Evolutionary conservation across 2,888 invertebrate genomes (phyloP), one percentile per base, ranked within the genome.

Genomic region (Ecdyonurus torrentis): DNA sequence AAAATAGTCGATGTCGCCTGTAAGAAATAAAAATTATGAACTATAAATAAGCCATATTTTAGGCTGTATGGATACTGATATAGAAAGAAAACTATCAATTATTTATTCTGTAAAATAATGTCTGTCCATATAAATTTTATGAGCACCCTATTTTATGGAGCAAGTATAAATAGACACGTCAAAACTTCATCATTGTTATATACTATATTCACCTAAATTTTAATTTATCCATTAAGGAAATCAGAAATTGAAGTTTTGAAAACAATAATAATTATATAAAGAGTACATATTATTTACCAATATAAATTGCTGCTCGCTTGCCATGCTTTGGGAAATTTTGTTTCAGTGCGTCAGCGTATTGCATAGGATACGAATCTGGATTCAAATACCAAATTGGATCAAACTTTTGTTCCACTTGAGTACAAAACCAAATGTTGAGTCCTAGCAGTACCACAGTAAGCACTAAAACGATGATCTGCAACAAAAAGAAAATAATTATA

Each of bases 341-440:
- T 25, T 69, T 71, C 24, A 74, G 65, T 62, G 73, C 72, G 3
- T 74, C 67, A 63, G 71, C 70, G 64, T 71, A 75, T 60, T 70
- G 68, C 15, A 73, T 70, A 1, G 74, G 73, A 65, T 75, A 74
- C 2, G 75, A 75, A 23, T 71, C 71, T 60, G 73, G 72, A 66
- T 74, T 72, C 60, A 75, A 67, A 66, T 75, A 75, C 72, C 71
- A 71, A 20, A 72, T 70, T 0, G 76, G 75, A 64, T 76, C 74
- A 62, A 76, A 76, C 59, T 76, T 72, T 64, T 74, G 74, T 19
- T 72, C 69, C 22, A 75, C 65, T 23, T 74, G 71, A 25, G 71
- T 69, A 22, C 73, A 68, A 18, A 71, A 72, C 72, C 72, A 74
- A 1, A 72, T 67, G 63, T 76, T 77, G 3, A 74, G 63, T 24